Evolutionary conservation across 2,888 invertebrate genomes (phyloP), one percentile per base, ranked within the genome.

Genomic region (Perizoma affinitatum): DNA sequence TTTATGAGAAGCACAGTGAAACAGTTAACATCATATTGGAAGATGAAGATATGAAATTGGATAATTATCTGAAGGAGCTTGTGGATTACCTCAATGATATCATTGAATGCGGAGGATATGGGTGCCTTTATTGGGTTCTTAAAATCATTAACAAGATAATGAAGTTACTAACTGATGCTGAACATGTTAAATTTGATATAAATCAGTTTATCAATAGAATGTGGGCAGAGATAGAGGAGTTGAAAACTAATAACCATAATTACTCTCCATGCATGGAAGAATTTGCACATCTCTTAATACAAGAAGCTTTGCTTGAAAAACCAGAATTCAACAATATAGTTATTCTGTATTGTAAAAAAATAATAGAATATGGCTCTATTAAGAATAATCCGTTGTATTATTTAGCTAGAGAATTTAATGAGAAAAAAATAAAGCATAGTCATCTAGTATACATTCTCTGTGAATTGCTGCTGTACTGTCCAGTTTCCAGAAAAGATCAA

Each of bases 401-500:
- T 69, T 78, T 93, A 61, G 78, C 83, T 4, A 62, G 36, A 54
- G 54, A 62, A 34, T 43, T 62, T 4, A 54, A 58, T 47, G 33
- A 4, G 5, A 61, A 70, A 47, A 72, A 76, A 57, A 63, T 82
- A 33, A 56, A 73, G 36, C 74, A 78, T 71, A 76, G 80, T 2
- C 83, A 85, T 47, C 74, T 93, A 57, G 71, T 87, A 44, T 84
- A 83, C 68, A 71, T 93, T 45, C 70, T 94, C 48, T 79, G 86
- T 61, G 89, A 93, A 54, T 84, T 93, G 46, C 70, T 94, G 56
- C 70, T 93, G 8, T 92, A 89, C 78, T 90, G 92, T 50, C 86
- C 89, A 52, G 85, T 93, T 9, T 85, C 86, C 41, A 88, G 89
- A 67, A 94, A 93, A 77, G 94, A 94, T 72, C 92, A 93, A 72